Conservation (phyloP, 2,888 invertebrate species). For the Odontothrips loti region DNA sequence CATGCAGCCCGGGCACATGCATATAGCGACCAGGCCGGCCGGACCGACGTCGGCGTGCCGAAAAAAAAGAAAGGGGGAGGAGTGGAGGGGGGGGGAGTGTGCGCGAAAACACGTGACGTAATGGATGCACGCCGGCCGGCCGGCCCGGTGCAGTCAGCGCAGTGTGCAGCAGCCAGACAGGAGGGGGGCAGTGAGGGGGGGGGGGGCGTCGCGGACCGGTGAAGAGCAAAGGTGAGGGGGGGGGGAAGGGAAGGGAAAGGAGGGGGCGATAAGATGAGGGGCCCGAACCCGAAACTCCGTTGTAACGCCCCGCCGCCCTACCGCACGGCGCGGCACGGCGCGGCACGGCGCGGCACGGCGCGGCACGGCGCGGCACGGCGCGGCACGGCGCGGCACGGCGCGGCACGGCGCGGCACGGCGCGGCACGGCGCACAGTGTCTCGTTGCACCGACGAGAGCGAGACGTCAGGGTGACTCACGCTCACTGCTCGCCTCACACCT, state of each 20-base stretch:
- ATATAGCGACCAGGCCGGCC: neutral
- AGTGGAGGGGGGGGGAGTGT: neutral
- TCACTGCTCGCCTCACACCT: no score
- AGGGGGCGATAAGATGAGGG: neutral
- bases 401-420: no score
- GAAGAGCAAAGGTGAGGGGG: neutral
- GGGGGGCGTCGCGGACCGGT: neutral
- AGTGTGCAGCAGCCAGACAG: neutral
- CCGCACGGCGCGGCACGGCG: neutral
- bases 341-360: no score
- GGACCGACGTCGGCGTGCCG: neutral
- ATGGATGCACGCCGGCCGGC: conserved; percentile 20
- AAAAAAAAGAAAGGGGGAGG: neutral
- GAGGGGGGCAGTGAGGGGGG: neutral
- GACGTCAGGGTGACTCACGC: no score
- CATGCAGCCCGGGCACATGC: no score
- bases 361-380: no score
- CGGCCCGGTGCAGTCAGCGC: conserved; percentile 14
- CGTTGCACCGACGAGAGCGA: neutral
- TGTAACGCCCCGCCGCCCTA: neutral
- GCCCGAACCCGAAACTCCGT: neutral
- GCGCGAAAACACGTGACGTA: conserved; percentile 19
- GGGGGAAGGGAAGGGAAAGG: neutral
- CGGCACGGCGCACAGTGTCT: neutral
- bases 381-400: no score